A percentile compares a stretch with the other conserved stretches of the same genome.
Conservation (phyloP, 2,113 vertebrate genomes). For the Hemiscyllium ocellatum region DNA sequence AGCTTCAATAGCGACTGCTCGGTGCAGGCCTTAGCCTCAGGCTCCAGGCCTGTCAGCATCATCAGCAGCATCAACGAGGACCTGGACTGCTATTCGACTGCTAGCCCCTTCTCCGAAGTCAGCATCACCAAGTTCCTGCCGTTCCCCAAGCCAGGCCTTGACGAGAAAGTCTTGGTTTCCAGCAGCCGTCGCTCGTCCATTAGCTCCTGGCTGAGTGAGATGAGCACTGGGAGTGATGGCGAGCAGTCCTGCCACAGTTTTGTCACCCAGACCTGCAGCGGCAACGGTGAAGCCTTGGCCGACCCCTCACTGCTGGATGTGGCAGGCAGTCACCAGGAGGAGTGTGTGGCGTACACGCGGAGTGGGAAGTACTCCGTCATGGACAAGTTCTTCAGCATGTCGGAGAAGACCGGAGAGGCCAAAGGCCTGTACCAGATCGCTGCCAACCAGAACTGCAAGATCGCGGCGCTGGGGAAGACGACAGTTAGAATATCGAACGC, state of each 20-base stretch:
- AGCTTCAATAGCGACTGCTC: constrained; percentile 87
- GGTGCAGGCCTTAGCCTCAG: constrained; percentile 68
- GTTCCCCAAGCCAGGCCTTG: constrained; percentile 59
- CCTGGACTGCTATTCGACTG: constrained; percentile 58
- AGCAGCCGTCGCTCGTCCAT: constrained; percentile 76
- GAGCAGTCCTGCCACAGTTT: constrained; percentile 85
- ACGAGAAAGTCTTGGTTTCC: constrained; percentile 57
- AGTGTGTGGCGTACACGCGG: constrained; percentile 34
- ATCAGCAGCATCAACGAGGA: constrained; percentile 84
- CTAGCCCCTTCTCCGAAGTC: constrained; percentile 77
- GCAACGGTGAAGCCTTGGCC: constrained; percentile 80
- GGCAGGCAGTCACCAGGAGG: constrained; percentile 49
- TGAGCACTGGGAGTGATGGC: constrained; percentile 78
- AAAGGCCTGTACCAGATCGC: constrained; percentile 53
- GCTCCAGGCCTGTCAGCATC: constrained; percentile 78
- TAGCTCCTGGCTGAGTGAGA: constrained; percentile 87
- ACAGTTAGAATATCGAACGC: constrained; percentile 68
- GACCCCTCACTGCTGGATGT: constrained; percentile 58
- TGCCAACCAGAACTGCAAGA: constrained; percentile 61
- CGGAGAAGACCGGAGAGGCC: constrained; percentile 54
- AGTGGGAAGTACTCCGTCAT: constrained; percentile 53
- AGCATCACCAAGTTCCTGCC: constrained; percentile 78
- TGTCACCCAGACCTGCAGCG: constrained; percentile 71
- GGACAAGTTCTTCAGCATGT: constrained; percentile 57
- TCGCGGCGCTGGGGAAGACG: constrained; percentile 72